Percentiles rank a stretch among this genome's conserved stretches.
Evolutionary conservation across 2,888 invertebrate genomes (phyloP).

Genomic region (Silvanus unidentatus): DNA sequence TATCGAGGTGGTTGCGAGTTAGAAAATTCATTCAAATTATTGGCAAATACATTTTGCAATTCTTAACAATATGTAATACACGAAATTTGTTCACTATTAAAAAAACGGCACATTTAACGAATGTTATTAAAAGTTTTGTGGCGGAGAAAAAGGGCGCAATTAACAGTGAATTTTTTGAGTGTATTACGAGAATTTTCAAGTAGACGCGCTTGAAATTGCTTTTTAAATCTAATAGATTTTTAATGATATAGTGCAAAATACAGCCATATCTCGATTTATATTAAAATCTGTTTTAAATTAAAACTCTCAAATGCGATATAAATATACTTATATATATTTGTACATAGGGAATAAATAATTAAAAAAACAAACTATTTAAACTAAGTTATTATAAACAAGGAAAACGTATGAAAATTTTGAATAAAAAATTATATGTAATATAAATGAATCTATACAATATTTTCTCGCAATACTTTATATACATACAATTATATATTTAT

Average conservation of each 20-base stretch:
- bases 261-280: conserved; percentile 22
- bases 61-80: background rate
- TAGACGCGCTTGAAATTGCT: conserved; percentile 25
- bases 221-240: conserved; percentile 22
- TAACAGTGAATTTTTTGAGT: no score
- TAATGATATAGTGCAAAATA: conserved; percentile 26
- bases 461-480: conserved; percentile 23
- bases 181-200: conserved; percentile 13
- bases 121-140: background rate
- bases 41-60: background rate
- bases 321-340: conserved; percentile 12
- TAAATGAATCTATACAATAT: conserved; percentile 19
- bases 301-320: conserved; percentile 24
- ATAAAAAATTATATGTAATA: conserved; percentile 16
- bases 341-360: conserved; percentile 17
- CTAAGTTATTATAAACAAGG: conserved; percentile 1
- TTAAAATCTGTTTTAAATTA: conserved; percentile 30
- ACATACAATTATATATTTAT: conserved; percentile 10
- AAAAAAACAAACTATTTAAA: conserved; percentile 11
- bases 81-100: background rate
- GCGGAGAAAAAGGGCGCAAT: no score
- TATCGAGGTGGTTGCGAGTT: conserved; percentile 15
- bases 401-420: no score
- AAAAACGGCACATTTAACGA: background rate
- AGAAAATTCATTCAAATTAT: conserved; percentile 1